Conservation (phyloP, 1,140 invertebrate species). For the Scaptomyza montana region DNA sequence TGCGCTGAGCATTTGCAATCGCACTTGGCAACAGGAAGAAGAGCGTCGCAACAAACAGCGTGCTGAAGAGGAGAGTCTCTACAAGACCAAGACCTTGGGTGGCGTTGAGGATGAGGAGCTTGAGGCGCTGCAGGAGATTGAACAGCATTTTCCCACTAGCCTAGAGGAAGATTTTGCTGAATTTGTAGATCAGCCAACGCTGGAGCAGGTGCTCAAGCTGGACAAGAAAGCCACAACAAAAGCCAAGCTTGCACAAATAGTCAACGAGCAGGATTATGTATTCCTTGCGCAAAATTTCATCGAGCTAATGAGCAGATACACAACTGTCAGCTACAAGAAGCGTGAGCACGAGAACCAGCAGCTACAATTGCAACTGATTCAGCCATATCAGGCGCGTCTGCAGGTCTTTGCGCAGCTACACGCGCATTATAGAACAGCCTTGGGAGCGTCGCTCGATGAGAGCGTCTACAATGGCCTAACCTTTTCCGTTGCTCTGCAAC, state of each 20-base stretch:
- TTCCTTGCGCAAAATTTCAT: slow-evolving; percentile 73
- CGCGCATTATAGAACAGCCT: slow-evolving; percentile 52
- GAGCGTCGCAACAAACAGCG: slow-evolving; percentile 87
- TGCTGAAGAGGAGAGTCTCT: slow-evolving; percentile 91
- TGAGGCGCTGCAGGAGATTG: slow-evolving; percentile 88
- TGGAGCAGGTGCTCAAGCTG: slow-evolving; percentile 79
- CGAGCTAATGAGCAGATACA: slow-evolving; percentile 62
- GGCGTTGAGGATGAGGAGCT: slow-evolving; percentile 90
- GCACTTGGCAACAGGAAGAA: slow-evolving; percentile 91
- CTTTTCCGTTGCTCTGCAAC: slow-evolving; percentile 66
- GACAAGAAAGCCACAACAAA: slow-evolving; percentile 52
- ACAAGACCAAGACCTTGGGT: slow-evolving; percentile 89
- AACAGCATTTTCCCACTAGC: slow-evolving; percentile 90
- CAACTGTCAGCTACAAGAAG: slow-evolving; percentile 56
- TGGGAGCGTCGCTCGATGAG: slow-evolving; percentile 61
- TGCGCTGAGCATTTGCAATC: slow-evolving; percentile 85
- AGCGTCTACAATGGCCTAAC: slow-evolving; percentile 65
- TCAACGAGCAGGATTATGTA: slow-evolving; percentile 73
- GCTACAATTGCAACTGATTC: slow-evolving; percentile 49
- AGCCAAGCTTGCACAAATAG: slow-evolving; percentile 60
- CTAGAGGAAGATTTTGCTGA: slow-evolving; percentile 88
- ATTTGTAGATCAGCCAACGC: slow-evolving; percentile 84
- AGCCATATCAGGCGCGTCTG: slow-evolving; percentile 58
- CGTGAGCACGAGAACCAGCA: background rate
- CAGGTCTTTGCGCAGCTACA: slow-evolving; percentile 70